Conservation (phyloP, 2,797 vertebrate species). For the Varecia variegata region DNA sequence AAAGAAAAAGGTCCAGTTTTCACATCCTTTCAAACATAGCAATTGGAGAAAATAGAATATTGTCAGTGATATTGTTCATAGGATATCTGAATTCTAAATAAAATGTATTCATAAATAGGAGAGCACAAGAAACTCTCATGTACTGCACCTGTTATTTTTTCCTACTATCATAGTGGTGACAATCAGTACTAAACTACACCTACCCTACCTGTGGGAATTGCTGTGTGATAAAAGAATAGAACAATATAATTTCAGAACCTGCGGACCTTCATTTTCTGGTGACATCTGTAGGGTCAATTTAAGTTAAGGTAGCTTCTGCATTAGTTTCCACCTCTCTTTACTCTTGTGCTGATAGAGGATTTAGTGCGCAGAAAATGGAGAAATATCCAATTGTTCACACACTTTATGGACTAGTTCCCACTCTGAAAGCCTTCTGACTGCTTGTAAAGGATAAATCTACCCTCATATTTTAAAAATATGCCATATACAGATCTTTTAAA, state of each 20-base stretch:
- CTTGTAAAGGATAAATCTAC: not conserved
- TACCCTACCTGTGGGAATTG: not conserved
- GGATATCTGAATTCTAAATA: not conserved
- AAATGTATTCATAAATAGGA: not conserved
- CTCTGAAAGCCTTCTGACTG: not conserved
- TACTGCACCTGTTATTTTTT: not conserved
- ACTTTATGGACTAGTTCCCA: no score
- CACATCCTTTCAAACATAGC: not conserved
- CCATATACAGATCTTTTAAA: not conserved
- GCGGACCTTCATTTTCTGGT: not conserved
- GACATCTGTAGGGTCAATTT: no score
- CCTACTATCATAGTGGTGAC: not conserved
- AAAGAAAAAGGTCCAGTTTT: not conserved
- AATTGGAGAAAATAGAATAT: not conserved
- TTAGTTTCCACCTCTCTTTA: not conserved
- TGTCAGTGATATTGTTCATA: not conserved
- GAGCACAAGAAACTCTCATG: not conserved
- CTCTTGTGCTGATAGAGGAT: not conserved
- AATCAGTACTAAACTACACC: not conserved
- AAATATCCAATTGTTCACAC: not conserved
- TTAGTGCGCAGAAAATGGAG: not conserved
- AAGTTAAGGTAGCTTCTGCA: not conserved
- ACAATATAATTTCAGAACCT: not conserved
- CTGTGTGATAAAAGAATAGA: not conserved
- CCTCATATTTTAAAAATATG: not conserved